Conservation (phyloP, 2,113 vertebrate species). For the Cavia aperea region DNA sequence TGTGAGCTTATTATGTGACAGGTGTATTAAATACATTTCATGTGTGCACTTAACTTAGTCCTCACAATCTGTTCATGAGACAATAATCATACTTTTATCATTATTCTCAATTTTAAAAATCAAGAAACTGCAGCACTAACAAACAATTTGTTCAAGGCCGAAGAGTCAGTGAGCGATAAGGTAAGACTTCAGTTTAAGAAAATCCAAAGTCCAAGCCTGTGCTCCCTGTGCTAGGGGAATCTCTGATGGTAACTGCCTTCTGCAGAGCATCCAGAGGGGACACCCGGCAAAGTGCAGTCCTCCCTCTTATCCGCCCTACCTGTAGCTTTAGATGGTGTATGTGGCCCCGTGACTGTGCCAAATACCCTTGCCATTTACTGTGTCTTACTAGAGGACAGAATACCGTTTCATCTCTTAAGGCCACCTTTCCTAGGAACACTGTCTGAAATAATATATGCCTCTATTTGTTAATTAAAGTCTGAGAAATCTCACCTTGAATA, state of each 20-base stretch:
- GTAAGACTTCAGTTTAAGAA: not conserved
- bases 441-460: not conserved
- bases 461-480: not conserved
- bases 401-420: not conserved
- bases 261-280: rapidly evolving
- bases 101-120: not conserved
- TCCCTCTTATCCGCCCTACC: too few species aligned
- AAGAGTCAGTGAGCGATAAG: not conserved
- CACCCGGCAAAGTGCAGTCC: not conserved
- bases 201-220: not conserved
- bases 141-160: not conserved
- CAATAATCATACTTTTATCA: too few species aligned
- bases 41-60: not conserved
- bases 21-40: not conserved
- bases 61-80: not conserved
- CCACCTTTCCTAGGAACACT: not conserved
- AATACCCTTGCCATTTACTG: not conserved
- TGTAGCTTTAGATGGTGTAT: not conserved
- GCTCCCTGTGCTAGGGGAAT: not conserved
- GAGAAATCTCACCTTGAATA: not conserved
- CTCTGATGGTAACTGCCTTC: not conserved
- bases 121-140: not conserved
- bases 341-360: rapidly evolving
- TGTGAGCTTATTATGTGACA: not conserved
- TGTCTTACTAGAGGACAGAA: not conserved